phyloP scores from a whole-genome alignment of 2,888 invertebrate species.

The Liopterus haemorrhoidalis region DNA sequence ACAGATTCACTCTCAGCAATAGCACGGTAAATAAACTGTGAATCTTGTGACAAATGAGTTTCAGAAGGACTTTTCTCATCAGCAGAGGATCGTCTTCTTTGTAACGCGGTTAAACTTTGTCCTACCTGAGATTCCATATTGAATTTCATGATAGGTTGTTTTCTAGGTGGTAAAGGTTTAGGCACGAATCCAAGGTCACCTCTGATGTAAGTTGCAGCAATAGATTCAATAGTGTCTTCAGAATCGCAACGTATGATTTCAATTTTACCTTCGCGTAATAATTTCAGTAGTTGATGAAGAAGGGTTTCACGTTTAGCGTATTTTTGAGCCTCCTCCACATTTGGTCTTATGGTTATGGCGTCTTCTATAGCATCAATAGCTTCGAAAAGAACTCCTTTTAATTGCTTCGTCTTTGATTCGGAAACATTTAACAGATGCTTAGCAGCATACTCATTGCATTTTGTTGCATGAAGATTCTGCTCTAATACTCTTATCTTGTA shows the following conservation, averaged over 20 bases:
- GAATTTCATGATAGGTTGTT: constrained; percentile 38
- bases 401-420: constrained; percentile 49
- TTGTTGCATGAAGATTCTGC: constrained; percentile 52
- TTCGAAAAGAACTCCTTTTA: constrained; percentile 55
- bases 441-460: constrained; percentile 48
- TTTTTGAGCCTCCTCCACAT: constrained; percentile 47
- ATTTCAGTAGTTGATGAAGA: constrained; percentile 41
- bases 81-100: too few relatives aligned
- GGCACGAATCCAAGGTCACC: constrained; percentile 65
- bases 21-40: too few relatives aligned
- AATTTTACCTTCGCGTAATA: constrained; percentile 41
- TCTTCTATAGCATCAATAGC: constrained; percentile 57
- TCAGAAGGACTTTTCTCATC: too few relatives aligned
- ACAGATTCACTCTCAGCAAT: too few relatives aligned
- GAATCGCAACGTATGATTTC: constrained; percentile 46
- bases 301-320: constrained; percentile 52
- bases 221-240: constrained; percentile 41
- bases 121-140: constrained; percentile 38
- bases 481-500: constrained; percentile 42
- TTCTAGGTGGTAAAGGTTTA: constrained; percentile 42
- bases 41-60: too few relatives aligned
- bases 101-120: too few relatives aligned
- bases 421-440: constrained; percentile 47
- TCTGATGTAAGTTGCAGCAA: constrained; percentile 51
- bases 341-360: constrained; percentile 49